Evolutionary conservation across 2,888 invertebrate species (phyloP), one percentile per base, ranked within the genome.

Genomic region (Melinopterus prodromus): DNA sequence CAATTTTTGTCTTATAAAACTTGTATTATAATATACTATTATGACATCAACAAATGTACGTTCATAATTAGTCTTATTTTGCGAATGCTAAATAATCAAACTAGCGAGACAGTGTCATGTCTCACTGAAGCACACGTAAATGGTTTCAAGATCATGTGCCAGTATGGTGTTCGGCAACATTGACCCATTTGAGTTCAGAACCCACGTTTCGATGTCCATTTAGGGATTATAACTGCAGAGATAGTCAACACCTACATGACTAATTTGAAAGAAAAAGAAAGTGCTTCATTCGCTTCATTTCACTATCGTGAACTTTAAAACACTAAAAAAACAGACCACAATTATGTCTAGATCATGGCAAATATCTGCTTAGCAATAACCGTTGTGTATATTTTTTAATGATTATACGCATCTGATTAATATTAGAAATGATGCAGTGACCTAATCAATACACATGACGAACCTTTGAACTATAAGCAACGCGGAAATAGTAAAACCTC

Each of bases 211-310:
- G 7, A 53, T 53, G 5, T 53, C 53, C 53, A 53, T 53, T 53
- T 53, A 53, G 53, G 53, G 53, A 53, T 53, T 53, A 53, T 53
- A 53, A 53, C 53, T 53, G 53, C 53, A 53, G 53, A 53, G 53
- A 53, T 53, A 53, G 53, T 53, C 53, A 53, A 53, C 53, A 53
- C 53, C 53, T 53, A 53, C 53, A 53, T 53, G 53, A 53, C 53
- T 53, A 53, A 53, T 53, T 53, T 53, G 5, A 53, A 53, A 7
- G 53, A 53, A 53, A 53, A 53, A 53, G 53, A 53, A 53, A 53
- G 53, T 3, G 26, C 26, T 26, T 26, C 26, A 26, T 53, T 53
- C 12, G 53, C 5, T 53, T 53, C 53, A 53, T 53, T 53, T 53
- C 53, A 53, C 53, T 12, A 53, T 53, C 53, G 12, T 12, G 53